Base-by-base conservation (phyloP, 2,113 vertebrate species). In the Falcunculus frontatus region DNA sequence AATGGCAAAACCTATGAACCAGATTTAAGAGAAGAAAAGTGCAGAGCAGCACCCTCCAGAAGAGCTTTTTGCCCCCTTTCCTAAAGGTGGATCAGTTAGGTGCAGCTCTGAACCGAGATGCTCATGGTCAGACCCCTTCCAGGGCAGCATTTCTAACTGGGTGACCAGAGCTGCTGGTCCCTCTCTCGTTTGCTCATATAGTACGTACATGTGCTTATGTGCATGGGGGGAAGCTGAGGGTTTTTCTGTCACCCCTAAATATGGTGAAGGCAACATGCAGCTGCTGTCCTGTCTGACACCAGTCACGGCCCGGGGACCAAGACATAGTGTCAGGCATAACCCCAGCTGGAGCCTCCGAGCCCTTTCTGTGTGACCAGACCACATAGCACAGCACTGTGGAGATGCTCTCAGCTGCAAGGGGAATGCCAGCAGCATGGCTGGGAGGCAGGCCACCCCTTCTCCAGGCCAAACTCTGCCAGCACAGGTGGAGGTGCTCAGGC, bases 121-220 rank as follows among this genome's bases (percentile, higher is more conserved):
- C 57, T 42, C 20, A 5, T 11, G 7, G 7, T 11, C 17, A 33
- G 44, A 59, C 6, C 23, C 12, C 22, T 82, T 85, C 42, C 62
- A 63, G 39, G 35, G 35, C 33, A 64, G 53, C 53, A 12, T 53
- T 87, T 72, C 62, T 14, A 44, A 23, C 32, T 1, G 2, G 39
- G 23, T n/a, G 33, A 37, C 13, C 29, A 42, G 62, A 11, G 30
- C 62, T 60, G 55, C 50, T 15, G 25, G 41, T 55, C 44, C 41
- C 50, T 68, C 5, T 2, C 41, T 5, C 3, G 11, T 68, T 56
- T n/a, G 56, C 63, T 69, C 2, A 2, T 10, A 55, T 29, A 32
- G 53, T 4, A 29, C 0, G 0, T 0, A 26, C 1, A 0, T 0
- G 0, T 16, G 21, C 17, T 50, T 16, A 5, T 5, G 20, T 16